Conservation (phyloP, 2,113 vertebrate species). For the Beaufortia kweichowensis region DNA sequence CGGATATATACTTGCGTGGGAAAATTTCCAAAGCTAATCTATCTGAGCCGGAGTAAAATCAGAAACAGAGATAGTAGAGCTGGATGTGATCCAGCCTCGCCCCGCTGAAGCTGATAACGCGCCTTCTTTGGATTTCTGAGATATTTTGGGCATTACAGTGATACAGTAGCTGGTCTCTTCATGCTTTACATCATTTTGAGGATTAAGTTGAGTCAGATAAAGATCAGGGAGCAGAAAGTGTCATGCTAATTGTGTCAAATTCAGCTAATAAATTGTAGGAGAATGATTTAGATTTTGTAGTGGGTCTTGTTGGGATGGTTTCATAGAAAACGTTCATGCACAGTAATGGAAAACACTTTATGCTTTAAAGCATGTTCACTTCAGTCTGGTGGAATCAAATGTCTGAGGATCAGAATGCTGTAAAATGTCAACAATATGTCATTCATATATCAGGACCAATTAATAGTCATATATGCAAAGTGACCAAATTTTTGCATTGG, state of each 20-base stretch:
- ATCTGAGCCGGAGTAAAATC: slow-evolving; percentile 9
- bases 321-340: background rate
- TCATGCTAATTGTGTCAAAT: slow-evolving; percentile 25
- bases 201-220: slow-evolving; percentile 43
- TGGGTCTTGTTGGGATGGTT: slow-evolving; percentile 1
- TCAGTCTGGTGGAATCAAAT: background rate
- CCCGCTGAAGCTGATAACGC: background rate
- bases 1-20: slow-evolving; percentile 32
- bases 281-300: slow-evolving; percentile 14
- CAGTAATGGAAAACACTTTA: background rate
- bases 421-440: background rate
- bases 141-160: slow-evolving; percentile 12
- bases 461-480: no score
- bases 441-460: no score
- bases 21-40: slow-evolving; percentile 46
- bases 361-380: background rate
- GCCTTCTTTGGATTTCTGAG: slow-evolving; percentile 4
- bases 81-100: slow-evolving; percentile 25
- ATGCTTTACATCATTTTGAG: slow-evolving; percentile 28
- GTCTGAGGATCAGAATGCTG: background rate
- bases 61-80: background rate
- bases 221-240: background rate
- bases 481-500: no score
- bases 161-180: background rate
- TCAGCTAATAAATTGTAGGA: slow-evolving; percentile 23